Percentiles rank a stretch among this genome's conserved stretches.
phyloP scores from a whole-genome alignment of 1,140 invertebrate genomes.

The Chrysopa pallens region DNA sequence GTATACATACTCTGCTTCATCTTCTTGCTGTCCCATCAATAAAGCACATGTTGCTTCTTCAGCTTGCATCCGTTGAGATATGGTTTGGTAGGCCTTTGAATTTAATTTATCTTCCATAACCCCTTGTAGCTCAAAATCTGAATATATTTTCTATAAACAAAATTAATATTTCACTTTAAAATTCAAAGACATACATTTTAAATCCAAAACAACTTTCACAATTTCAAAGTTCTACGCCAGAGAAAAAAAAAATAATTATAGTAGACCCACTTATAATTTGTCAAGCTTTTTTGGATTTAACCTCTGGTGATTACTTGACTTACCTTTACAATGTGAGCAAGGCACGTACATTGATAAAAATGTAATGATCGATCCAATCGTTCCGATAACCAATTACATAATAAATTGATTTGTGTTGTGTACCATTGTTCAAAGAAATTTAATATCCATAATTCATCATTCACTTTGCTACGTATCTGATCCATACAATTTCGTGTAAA shows the following conservation, averaged over 20 bases:
- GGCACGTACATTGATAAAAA: slow-evolving; percentile 90
- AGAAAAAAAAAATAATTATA: no score
- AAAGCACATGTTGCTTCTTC: slow-evolving; percentile 90
- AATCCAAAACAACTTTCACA: no score
- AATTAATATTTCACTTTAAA: slow-evolving; percentile 1
- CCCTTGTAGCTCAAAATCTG: slow-evolving; percentile 96
- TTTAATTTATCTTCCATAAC: slow-evolving; percentile 97
- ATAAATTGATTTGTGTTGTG: slow-evolving; percentile 78
- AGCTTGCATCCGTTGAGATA: slow-evolving; percentile 85
- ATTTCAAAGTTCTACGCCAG: no score
- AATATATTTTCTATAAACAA: slow-evolving; percentile 82
- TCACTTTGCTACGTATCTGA: slow-evolving; percentile 91
- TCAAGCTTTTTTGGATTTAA: no score
- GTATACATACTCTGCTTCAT: slow-evolving; percentile 24
- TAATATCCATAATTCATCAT: slow-evolving; percentile 94
- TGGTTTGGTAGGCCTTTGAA: slow-evolving; percentile 87
- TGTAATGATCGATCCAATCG: slow-evolving; percentile 86
- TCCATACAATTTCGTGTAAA: slow-evolving; percentile 96
- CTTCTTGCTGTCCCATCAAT: slow-evolving; percentile 55
- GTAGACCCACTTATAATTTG: no score
- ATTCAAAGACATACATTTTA: no score
- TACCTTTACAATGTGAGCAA: slow-evolving; percentile 92
- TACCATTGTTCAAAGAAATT: slow-evolving; percentile 98
- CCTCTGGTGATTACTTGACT: no score
- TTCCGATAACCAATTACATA: slow-evolving; percentile 90